Conservation (phyloP, 2,113 vertebrate genomes). For the Spea multiplicata region DNA sequence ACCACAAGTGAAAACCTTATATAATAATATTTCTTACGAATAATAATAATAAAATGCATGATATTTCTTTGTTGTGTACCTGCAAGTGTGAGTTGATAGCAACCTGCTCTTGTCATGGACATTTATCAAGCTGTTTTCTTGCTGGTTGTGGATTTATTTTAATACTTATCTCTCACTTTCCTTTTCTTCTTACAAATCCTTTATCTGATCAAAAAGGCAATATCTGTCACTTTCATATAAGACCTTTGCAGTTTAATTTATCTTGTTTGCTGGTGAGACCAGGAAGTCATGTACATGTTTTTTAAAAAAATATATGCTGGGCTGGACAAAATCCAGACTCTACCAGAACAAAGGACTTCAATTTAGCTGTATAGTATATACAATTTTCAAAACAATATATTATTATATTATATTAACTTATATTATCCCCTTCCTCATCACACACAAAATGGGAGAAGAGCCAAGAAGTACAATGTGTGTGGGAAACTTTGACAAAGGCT, state of each 20-base stretch:
- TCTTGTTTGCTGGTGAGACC: not conserved
- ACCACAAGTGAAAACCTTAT: too few species aligned
- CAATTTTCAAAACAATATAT: too few species aligned
- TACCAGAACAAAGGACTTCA: too few species aligned
- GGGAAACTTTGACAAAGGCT: too few species aligned
- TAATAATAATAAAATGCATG: not conserved
- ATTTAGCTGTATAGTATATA: too few species aligned
- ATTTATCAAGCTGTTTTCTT: conserved; percentile 9
- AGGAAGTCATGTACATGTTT: too few species aligned
- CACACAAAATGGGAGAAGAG: too few species aligned
- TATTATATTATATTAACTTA: too few species aligned
- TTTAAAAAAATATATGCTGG: too few species aligned
- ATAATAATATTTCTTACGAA: not conserved
- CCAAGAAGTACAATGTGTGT: too few species aligned
- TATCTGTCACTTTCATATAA: not conserved
- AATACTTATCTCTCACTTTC: not conserved
- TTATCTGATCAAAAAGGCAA: conserved; percentile 14
- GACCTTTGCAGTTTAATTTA: conserved; percentile 3
- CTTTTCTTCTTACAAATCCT: not conserved
- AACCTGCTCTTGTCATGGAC: not conserved
- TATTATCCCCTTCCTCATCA: too few species aligned
- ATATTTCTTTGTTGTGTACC: not conserved
- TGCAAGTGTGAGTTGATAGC: not conserved
- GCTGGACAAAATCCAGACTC: too few species aligned
- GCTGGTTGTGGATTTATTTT: not conserved